A percentile compares a stretch with the other conserved stretches of the same genome.
These are phyloP conservation scores for Folsomia manolachei DNA, from an alignment of 2,888 invertebrate genomes.

Conservation along the genomic window DNA sequence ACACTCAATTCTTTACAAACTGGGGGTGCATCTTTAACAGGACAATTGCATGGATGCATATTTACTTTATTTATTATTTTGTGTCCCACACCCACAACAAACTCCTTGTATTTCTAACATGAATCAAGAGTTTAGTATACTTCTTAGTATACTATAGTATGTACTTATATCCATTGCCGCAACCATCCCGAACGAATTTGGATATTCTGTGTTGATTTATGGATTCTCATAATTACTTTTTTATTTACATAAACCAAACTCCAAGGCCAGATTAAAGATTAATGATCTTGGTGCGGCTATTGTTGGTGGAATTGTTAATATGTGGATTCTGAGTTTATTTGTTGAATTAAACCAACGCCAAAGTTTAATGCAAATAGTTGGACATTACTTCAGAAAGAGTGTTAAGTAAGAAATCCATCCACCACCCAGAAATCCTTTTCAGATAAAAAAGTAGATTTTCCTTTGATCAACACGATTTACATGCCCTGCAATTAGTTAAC, in stretches of 20 bases:
- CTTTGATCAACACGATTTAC: not conserved
- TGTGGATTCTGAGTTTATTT: too few relatives aligned
- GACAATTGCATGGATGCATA: not conserved
- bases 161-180: slow-evolving; percentile 28
- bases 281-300: not conserved
- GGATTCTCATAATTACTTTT: slow-evolving; percentile 9
- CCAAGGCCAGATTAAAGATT: slow-evolving; percentile 15
- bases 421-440: not conserved
- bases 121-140: too few relatives aligned
- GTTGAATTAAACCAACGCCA: too few relatives aligned
- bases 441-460: not conserved
- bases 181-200: slow-evolving; percentile 21
- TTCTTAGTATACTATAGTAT: slow-evolving; percentile 31
- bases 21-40: not conserved
- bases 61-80: not conserved
- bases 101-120: not conserved
- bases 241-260: slow-evolving; percentile 9
- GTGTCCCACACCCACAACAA: not conserved
- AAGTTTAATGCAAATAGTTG: not conserved
- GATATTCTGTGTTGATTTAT: not conserved
- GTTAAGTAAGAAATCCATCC: not conserved
- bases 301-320: too few relatives aligned
- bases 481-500: slow-evolving; percentile 2
- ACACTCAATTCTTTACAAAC: not conserved
- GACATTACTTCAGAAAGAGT: not conserved